Evolutionary conservation across 2,888 invertebrate species (phyloP).

Genomic region (Mimachlamys varia): DNA sequence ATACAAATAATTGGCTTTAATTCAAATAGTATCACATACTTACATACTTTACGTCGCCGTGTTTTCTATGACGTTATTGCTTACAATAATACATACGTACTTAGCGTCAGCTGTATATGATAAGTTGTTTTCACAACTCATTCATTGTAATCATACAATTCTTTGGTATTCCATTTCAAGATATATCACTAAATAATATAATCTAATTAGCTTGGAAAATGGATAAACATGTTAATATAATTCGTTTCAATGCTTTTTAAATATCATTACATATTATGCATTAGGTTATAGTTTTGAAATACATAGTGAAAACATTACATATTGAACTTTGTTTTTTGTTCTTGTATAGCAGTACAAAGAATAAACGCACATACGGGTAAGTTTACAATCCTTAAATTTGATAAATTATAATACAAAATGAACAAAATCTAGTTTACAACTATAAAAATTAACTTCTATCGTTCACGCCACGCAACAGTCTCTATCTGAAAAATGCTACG

Average conservation of each 20-base stretch:
- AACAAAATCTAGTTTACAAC: no score
- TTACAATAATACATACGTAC: neutral
- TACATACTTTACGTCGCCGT: neutral
- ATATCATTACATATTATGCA: conserved; percentile 9
- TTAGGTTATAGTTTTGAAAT: neutral
- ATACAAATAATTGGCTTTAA: neutral
- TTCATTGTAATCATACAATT: neutral
- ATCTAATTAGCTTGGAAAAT: neutral
- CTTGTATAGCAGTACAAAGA: neutral
- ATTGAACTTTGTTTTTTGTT: neutral
- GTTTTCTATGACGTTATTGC: neutral
- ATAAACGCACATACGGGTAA: neutral
- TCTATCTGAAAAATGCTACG: no score
- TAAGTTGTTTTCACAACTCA: neutral
- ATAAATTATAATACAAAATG: no score
- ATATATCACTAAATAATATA: neutral
- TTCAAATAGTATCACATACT: neutral
- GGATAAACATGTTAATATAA: neutral
- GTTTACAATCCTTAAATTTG: no score
- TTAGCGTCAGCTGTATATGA: neutral
- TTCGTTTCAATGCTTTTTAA: neutral
- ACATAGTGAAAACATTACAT: neutral
- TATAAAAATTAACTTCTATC: no score
- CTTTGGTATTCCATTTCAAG: neutral
- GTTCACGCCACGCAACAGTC: no score